phyloP scores from a whole-genome alignment of 2,888 invertebrate genomes.

The Drosophila meridiana region DNA sequence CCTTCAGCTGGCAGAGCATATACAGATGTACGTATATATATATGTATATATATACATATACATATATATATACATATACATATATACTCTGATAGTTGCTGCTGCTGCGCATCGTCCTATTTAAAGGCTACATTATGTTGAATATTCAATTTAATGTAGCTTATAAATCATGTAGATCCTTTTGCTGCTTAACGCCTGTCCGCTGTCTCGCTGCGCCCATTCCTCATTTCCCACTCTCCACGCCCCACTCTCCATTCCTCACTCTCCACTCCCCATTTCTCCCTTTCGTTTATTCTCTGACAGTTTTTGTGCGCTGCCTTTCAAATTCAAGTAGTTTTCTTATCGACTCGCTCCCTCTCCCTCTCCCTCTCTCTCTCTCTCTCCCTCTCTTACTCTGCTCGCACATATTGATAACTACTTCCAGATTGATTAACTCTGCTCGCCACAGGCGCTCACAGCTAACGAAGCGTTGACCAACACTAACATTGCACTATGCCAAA shows the following conservation, averaged over 20 bases:
- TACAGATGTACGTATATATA: background rate
- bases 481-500: background rate
- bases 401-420: constrained; percentile 48
- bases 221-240: background rate
- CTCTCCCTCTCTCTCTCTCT: too few relatives aligned
- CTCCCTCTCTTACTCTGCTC: constrained; percentile 1
- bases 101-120: constrained; percentile 60
- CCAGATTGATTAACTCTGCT: constrained; percentile 42
- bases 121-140: constrained; percentile 78
- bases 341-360: background rate
- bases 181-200: constrained; percentile 48
- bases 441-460: background rate
- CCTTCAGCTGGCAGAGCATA: constrained; percentile 44
- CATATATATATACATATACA: constrained; percentile 7
- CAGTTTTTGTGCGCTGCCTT: constrained; percentile 34
- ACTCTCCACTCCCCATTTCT: background rate
- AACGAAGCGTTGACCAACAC: constrained; percentile 18
- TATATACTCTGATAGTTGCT: constrained; percentile 30
- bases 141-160: constrained; percentile 78
- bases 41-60: background rate
- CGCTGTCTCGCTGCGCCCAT: background rate
- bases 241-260: background rate
- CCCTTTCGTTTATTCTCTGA: constrained; percentile 9
- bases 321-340: constrained; percentile 36
- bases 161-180: constrained; percentile 77